Base-by-base conservation (phyloP, 2,888 invertebrate genomes). In the Xestia ashworthii region DNA sequence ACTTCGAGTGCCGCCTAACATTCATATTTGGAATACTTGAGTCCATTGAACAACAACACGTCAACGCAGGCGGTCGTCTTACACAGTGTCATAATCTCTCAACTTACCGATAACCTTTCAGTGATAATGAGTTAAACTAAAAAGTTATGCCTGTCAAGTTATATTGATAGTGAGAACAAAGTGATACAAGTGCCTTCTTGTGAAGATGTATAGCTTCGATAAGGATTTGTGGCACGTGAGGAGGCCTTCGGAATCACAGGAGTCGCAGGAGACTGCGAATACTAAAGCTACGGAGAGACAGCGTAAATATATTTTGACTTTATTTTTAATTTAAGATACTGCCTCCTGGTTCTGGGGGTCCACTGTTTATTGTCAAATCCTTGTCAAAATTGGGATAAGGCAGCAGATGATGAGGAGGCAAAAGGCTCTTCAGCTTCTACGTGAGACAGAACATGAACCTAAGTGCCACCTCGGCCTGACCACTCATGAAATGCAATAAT, bases 181-280 rank as follows among this genome's bases (percentile, higher is more conserved):
- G 79, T 83, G 74, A 74, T 68, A 74, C 64, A 53, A 78, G 86
- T 87, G 85, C 74, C 82, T 85, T 84, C 81, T 85, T 83, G 80
- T 79, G 85, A 89, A 82, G 75, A 96, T 96, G 96, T 96, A 94
- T 82, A 96, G 96, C 89, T 96, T 96, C 85, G 96, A 96, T 88
- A 95, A 95, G 87, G 96, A 96, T 84, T 87, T 96, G 83, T 96
- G 96, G 96, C 96, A 96, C 85, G 96, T 96, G 83, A 91, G 95
- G 73, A 90, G 92, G 53, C 92, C 95, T 32, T 93, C 94, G 58
- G 93, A 94, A 85, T 85, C 91, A 0, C 93, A 91, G 82, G 92
- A 93, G 11, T 83, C 83, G 32, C 91, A 91, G 19, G 87, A 87
- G 41, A 22, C 93, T 88, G 78, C 92, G 90, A 66, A 73, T 8